Base-by-base conservation (phyloP, 2,888 invertebrate genomes). In the Chalcis sispes region DNA sequence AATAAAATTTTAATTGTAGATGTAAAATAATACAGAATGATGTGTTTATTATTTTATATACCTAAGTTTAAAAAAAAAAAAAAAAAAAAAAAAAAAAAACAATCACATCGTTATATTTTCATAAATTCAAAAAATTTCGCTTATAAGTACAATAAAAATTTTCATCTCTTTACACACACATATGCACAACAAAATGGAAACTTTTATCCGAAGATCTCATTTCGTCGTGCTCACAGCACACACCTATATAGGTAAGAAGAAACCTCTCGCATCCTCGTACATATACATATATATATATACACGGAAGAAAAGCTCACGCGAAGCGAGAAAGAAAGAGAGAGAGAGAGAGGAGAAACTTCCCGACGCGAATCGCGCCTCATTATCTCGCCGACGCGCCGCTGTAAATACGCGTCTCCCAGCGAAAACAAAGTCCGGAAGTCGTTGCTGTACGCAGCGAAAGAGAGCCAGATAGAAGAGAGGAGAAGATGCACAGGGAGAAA, bases 401-500 rank as follows among this genome's bases (percentile, higher is more conserved):
- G 64, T 65, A 73, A 77, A 73, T 77, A 76, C 58, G 64, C 71
- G 20, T 65, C 46, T 65, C 77, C 65, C 65, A 73, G 72, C 62
- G 72, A 76, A 76, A 76, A 72, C 77, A 77, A 72, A 77, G 70
- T 74, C 77, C 65, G 74, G 65, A 77, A 77, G 62, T 65, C 66
- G 42, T 18, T 25, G 42, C 52, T 52, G 77, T 32, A n/a, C 62
- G 46, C 40, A 29, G 5, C 62, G 27, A 27, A 42, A 42, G 42
- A 25, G 8, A 4, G 2, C 0, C 5, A 15, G n/a, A 27, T 27
- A 62, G 18, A n/a, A n/a, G n/a, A 13, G 23, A 42, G n/a, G 13
- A 20, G 32, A 29, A 25, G 27, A 27, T 15, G 3, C 10, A 18
- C 18, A 13, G 29, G n/a, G 20, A 23, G 0, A 8, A 48, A 2